Conservation (phyloP, 1,140 invertebrate species). For the Drosophila arawakana region DNA sequence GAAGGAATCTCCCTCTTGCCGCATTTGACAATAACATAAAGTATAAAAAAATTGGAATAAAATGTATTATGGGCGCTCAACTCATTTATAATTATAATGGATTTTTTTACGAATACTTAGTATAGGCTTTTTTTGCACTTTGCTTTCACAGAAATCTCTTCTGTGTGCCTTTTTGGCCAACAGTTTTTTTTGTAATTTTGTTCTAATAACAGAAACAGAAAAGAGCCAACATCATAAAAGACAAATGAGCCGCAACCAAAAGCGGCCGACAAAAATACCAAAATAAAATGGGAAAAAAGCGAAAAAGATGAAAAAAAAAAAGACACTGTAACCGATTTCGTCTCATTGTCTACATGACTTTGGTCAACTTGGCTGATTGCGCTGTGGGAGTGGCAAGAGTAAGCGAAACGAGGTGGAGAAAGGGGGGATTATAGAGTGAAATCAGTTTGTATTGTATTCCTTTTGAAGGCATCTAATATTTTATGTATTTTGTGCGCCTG, state of each 20-base stretch:
- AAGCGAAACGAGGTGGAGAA: not conserved
- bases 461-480: slow-evolving; percentile 81
- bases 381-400: slow-evolving; percentile 20
- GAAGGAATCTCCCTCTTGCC: not conserved
- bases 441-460: slow-evolving; percentile 82
- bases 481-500: slow-evolving; percentile 71
- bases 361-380: slow-evolving; percentile 47
- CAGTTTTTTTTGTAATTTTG: slow-evolving; percentile 35
- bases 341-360: slow-evolving; percentile 55
- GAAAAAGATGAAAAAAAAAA: not conserved
- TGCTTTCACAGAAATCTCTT: slow-evolving; percentile 15
- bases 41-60: slow-evolving; percentile 53
- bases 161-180: slow-evolving; percentile 33
- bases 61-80: slow-evolving; percentile 79
- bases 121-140: slow-evolving; percentile 18
- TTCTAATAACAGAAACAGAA: slow-evolving; percentile 42
- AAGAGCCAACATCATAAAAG: slow-evolving; percentile 74
- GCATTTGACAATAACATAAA: slow-evolving; percentile 39
- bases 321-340: slow-evolving; percentile 37
- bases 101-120: slow-evolving; percentile 68
- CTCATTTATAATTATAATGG: slow-evolving; percentile 84
- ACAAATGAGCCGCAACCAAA: slow-evolving; percentile 80
- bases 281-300: slow-evolving; percentile 2
- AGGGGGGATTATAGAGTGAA: slow-evolving; percentile 37
- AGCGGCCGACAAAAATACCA: slow-evolving; percentile 29